Base-by-base conservation (phyloP, 2,113 vertebrate species). In the Nymphicus hollandicus region DNA sequence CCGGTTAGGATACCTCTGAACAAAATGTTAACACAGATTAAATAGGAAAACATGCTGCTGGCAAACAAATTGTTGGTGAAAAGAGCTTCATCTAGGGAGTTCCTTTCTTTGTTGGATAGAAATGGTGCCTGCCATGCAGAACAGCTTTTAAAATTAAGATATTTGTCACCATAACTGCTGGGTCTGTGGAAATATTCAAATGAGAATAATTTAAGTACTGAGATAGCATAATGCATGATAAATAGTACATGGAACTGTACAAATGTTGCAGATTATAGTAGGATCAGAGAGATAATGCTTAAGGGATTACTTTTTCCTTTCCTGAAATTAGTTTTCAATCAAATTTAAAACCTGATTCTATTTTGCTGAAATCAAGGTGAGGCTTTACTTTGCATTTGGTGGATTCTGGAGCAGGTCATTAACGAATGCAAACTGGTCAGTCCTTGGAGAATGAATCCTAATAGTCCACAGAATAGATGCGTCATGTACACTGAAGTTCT, bases 11-110 rank as follows among this genome's bases (percentile, higher is more conserved):
- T 81, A 95, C 93, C 78, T 92, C 80, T 63, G 78, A 82, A 85
- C 82, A 94, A 89, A 97, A 93, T 94, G 95, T 86, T 97, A 96
- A 97, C 94, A 88, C 0, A 68, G 91, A 95, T 96, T 95, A 92
- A 96, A 94, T 52, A 76, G 94, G 71, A 94, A 96, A 96, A 95
- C 86, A 60, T 37, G 88, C 90, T 95, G 76, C 79, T 52, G 94
- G 86, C 83, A 91, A 96, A 77, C 91, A 93, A 94, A 69, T 53
- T 88, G 91, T 81, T 88, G 79, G 89, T 86, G 84, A 60, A 88
- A 90, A 80, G 50, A 73, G 66, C 85, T 92, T 93, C 64, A 86
- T 65, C 77, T 71, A 44, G 93, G 92, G 60, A 97, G 43, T 95
- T 95, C 86, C 86, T 88, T 92, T 85, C 66, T 88, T 81, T 63